phyloP scores from a whole-genome alignment of 2,888 invertebrate species.

The Augiades crinisus region DNA sequence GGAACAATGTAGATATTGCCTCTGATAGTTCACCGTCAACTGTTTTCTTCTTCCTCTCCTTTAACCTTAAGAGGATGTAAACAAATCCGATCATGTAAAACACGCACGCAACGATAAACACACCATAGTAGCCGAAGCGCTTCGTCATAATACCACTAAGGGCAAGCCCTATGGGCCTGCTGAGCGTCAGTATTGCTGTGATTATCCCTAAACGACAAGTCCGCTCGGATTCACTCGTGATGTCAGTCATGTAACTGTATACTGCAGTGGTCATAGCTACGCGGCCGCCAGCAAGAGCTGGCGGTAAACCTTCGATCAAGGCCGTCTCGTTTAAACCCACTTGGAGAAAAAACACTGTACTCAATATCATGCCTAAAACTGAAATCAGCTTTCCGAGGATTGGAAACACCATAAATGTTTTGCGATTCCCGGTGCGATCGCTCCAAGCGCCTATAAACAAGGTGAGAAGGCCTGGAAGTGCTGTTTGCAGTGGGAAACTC shows the following conservation, averaged over 20 bases:
- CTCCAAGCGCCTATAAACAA: slow-evolving; percentile 84
- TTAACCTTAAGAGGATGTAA: slow-evolving; percentile 66
- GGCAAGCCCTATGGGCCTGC: slow-evolving; percentile 76
- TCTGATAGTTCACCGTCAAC: slow-evolving; percentile 53
- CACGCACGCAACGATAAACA: slow-evolving; percentile 66
- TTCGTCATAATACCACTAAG: slow-evolving; percentile 79
- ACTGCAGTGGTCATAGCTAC: slow-evolving; percentile 83
- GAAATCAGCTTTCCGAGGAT: slow-evolving; percentile 81
- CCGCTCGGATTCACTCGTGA: slow-evolving; percentile 81
- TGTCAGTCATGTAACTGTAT: slow-evolving; percentile 83
- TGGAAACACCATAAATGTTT: slow-evolving; percentile 82
- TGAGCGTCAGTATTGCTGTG: slow-evolving; percentile 76
- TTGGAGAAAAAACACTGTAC: slow-evolving; percentile 80
- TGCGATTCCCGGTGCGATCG: slow-evolving; percentile 82
- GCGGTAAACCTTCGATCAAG: slow-evolving; percentile 79
- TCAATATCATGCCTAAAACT: slow-evolving; percentile 77
- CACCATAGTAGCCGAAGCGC: slow-evolving; percentile 72
- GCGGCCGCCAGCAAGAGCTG: slow-evolving; percentile 83
- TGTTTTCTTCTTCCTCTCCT: slow-evolving; percentile 56
- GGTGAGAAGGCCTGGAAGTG: slow-evolving; percentile 79
- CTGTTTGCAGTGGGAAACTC: slow-evolving; percentile 81
- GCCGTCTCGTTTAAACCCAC: slow-evolving; percentile 80
- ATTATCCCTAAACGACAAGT: slow-evolving; percentile 83
- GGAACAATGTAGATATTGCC: no score
- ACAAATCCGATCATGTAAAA: slow-evolving; percentile 69